Evolutionary conservation across 2,797 vertebrate species (phyloP).

Genomic region (Characodon lateralis): DNA sequence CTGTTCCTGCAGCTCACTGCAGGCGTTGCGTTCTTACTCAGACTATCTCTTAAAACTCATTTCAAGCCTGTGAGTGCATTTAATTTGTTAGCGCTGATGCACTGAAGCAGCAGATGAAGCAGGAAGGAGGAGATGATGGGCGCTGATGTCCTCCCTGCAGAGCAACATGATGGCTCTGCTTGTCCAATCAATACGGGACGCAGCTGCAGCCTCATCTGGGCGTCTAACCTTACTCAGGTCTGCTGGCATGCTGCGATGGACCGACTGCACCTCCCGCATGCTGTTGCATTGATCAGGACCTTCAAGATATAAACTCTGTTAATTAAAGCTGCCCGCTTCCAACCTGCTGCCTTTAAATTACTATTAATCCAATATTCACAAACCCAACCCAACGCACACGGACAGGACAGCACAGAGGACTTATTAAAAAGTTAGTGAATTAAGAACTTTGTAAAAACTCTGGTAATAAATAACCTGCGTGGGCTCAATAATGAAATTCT

Average conservation of each 20-base stretch:
- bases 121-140: constrained; percentile 7
- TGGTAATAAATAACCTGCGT: constrained; percentile 47
- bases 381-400: constrained; percentile 50
- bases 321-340: constrained; percentile 60
- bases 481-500: constrained; percentile 13
- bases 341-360: constrained; percentile 56
- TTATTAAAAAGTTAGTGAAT: constrained; percentile 66
- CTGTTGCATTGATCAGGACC: constrained; percentile 51
- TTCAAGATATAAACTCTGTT: constrained; percentile 49
- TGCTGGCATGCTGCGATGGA: constrained; percentile 32
- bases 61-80: background rate
- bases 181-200: constrained; percentile 42
- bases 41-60: constrained; percentile 27
- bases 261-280: constrained; percentile 21
- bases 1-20: background rate
- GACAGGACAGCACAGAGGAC: constrained; percentile 35
- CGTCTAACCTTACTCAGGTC: constrained; percentile 27
- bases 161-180: constrained; percentile 25
- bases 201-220: background rate
- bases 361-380: constrained; percentile 71
- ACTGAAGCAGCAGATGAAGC: constrained; percentile 8
- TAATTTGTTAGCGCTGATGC: background rate
- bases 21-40: background rate
- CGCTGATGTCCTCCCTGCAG: constrained; percentile 19
- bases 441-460: constrained; percentile 36